These are phyloP conservation scores for Drosophila neutralis DNA, from an alignment of 2,888 invertebrate genomes.

Conservation along the genomic window DNA sequence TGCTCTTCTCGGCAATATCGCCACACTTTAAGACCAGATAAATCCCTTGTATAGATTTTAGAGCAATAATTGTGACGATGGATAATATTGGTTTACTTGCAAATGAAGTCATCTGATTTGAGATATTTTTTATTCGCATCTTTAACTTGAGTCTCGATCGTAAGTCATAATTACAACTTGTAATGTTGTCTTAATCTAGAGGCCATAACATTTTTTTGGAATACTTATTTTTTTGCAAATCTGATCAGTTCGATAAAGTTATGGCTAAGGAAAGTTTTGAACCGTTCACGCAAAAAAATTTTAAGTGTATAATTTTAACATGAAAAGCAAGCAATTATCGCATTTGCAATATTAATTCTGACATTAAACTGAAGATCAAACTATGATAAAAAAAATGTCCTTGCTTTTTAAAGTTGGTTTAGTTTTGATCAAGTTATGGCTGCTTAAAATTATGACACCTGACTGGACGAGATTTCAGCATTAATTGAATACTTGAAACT, in stretches of 20 bases:
- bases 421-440: not conserved
- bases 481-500: not conserved
- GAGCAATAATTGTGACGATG: slow-evolving; percentile 9
- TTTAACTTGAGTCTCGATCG: not conserved
- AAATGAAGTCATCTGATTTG: not conserved
- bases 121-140: not conserved
- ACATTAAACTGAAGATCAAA: not conserved
- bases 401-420: not conserved
- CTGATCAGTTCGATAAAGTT: no score
- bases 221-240: no score
- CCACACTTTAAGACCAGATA: not conserved
- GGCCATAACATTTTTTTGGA: no score
- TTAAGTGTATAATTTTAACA: not conserved
- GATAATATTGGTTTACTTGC: not conserved
- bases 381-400: not conserved
- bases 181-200: no score
- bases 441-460: not conserved
- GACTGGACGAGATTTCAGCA: not conserved
- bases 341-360: not conserved
- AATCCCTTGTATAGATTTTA: slow-evolving; percentile 15
- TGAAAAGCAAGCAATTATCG: not conserved
- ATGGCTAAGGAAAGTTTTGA: no score
- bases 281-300: no score
- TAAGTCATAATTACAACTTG: no score
- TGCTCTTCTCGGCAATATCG: slow-evolving; percentile 7